Percentiles rank a stretch among this genome's conserved stretches.
Evolutionary conservation across 1,140 invertebrate species (phyloP).

Genomic region (Coptotermes formosanus): DNA sequence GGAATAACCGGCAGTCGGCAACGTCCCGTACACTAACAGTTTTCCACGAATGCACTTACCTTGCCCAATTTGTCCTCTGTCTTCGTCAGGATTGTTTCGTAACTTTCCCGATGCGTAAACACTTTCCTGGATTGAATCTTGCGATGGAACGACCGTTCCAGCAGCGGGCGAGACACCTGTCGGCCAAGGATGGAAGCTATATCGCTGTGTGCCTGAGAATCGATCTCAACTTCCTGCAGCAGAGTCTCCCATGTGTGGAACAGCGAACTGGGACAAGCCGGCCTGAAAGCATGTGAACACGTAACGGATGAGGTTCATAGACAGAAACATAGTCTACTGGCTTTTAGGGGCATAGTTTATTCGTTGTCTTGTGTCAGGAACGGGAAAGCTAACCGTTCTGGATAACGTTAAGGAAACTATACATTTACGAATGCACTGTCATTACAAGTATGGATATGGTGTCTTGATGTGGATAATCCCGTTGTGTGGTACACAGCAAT

Average conservation of each 20-base stretch:
- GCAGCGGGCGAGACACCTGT: constrained; percentile 80
- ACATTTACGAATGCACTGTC: too few species aligned
- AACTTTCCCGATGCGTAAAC: constrained; percentile 86
- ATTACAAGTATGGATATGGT: too few species aligned
- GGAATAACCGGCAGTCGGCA: too few species aligned
- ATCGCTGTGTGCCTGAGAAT: constrained; percentile 86
- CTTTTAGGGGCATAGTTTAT: too few species aligned
- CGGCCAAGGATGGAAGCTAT: constrained; percentile 79
- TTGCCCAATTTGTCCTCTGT: constrained; percentile 85
- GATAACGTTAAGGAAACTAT: too few species aligned
- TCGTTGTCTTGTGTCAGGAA: too few species aligned
- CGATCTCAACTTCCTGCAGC: constrained; percentile 88
- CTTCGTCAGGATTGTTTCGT: constrained; percentile 85
- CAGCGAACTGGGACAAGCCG: constrained; percentile 74
- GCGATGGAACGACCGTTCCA: constrained; percentile 87
- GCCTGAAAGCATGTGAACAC: constrained; percentile 52
- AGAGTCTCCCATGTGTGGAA: constrained; percentile 91
- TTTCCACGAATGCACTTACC: constrained; percentile 51
- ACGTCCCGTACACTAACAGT: too few species aligned
- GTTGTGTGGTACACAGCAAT: too few species aligned
- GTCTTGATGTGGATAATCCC: too few species aligned
- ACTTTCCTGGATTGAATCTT: constrained; percentile 91
- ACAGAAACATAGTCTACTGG: neutral
- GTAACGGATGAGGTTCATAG: neutral
- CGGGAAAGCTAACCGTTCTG: too few species aligned